Conservation (phyloP, 2,113 vertebrate species). For the Sialia sialis region DNA sequence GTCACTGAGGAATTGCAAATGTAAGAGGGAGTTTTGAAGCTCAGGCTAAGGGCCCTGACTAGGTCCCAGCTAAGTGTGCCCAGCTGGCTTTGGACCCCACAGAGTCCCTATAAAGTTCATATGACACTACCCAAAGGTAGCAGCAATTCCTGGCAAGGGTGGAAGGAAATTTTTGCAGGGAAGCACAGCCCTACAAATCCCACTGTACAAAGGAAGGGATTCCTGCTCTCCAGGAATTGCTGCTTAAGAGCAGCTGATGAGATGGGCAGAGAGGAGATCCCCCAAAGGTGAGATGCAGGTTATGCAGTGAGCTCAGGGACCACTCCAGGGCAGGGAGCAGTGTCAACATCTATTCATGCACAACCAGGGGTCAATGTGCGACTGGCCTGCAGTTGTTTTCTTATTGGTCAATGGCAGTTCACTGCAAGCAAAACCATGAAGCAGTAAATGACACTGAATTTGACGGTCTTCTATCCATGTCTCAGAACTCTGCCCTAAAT, state of each 20-base stretch:
- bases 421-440: background rate
- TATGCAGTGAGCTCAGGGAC: background rate
- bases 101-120: background rate
- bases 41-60: background rate
- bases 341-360: background rate
- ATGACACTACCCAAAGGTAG: background rate
- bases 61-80: background rate
- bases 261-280: background rate
- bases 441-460: background rate
- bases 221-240: background rate
- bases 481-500: background rate
- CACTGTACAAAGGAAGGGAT: background rate
- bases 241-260: background rate
- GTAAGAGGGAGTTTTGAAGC: background rate
- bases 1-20: background rate
- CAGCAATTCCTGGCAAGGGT: background rate
- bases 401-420: background rate
- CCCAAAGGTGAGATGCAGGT: background rate
- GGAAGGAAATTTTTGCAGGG: background rate
- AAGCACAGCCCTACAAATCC: background rate
- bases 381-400: background rate
- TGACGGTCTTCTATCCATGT: background rate
- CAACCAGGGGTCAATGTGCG: background rate
- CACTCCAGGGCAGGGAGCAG: fast-evolving
- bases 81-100: background rate